phyloP scores from a whole-genome alignment of 2,113 vertebrate genomes.

The Actenoides hombroni region DNA sequence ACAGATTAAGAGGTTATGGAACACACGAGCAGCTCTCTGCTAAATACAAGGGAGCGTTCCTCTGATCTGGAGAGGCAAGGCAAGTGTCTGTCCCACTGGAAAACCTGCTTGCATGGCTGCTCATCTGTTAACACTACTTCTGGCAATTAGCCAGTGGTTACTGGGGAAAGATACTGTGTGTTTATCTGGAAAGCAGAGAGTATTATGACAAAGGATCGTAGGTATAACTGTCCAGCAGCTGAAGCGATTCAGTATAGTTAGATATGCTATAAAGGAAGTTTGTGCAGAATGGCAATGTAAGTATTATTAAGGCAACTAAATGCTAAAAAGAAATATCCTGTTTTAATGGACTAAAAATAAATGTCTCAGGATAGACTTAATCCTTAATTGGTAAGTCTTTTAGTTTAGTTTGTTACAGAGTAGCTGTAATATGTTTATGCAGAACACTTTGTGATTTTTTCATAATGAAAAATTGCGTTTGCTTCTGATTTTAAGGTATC shows the following conservation, averaged over 20 bases:
- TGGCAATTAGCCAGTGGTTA: not conserved
- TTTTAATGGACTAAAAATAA: not conserved
- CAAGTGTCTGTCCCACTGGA: conserved; percentile 12
- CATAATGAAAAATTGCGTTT: not conserved
- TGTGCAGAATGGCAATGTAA: not conserved
- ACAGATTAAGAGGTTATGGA: not conserved
- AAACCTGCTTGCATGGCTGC: not conserved
- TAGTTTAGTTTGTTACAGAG: not conserved
- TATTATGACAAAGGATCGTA: not conserved
- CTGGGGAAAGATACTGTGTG: not conserved
- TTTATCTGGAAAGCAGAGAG: not conserved
- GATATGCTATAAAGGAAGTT: not conserved
- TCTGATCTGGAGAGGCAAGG: not conserved
- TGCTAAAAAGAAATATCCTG: not conserved
- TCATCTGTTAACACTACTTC: conserved; percentile 7
- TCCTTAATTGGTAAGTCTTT: not conserved
- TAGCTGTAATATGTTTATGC: not conserved
- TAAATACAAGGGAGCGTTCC: not conserved
- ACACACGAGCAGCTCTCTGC: not conserved
- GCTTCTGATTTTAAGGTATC: not conserved
- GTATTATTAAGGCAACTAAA: not conserved
- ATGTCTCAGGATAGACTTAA: not conserved
- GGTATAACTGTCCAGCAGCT: not conserved
- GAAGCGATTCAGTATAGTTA: not conserved
- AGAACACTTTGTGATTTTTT: not conserved